A percentile compares a stretch with the other conserved stretches of the same genome.
phyloP scores from a whole-genome alignment of 2,797 vertebrate genomes.

The Phrynocephalus guinanensis region DNA sequence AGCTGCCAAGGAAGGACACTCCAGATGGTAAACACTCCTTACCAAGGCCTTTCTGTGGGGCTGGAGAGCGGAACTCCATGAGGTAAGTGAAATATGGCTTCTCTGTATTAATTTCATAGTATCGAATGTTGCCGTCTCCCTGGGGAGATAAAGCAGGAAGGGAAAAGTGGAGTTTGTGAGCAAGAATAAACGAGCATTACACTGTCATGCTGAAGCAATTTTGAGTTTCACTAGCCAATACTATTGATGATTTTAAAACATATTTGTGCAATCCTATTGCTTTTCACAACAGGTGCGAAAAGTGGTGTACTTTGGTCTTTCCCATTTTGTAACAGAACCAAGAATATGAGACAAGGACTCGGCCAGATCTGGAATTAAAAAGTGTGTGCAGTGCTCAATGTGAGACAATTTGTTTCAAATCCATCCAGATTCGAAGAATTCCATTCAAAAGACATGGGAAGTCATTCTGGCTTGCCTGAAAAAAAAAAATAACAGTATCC shows the following conservation, averaged over 20 bases:
- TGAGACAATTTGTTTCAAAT: neutral
- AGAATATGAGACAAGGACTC: neutral
- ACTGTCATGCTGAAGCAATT: fast-evolving
- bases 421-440: neutral
- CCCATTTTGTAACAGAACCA: neutral
- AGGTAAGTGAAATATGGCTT: slow-evolving; percentile 97
- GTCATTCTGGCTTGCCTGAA: neutral
- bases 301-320: neutral
- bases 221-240: neutral
- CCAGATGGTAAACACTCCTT: slow-evolving; percentile 58
- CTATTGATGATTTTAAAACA: neutral
- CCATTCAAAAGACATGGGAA: neutral
- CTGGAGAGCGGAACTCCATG: slow-evolving; percentile 95
- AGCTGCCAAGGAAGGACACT: fast-evolving
- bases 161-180: neutral
- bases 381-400: neutral
- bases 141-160: slow-evolving; percentile 53
- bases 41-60: slow-evolving; percentile 97
- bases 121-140: slow-evolving; percentile 98
- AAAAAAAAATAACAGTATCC: too few relatives aligned
- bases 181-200: neutral
- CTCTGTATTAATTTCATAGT: slow-evolving; percentile 93
- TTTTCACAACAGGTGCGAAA: neutral
- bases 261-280: neutral
- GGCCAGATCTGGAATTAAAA: neutral